Base-by-base conservation (phyloP, 2,888 invertebrate genomes). In the Galeruca laticollis region DNA sequence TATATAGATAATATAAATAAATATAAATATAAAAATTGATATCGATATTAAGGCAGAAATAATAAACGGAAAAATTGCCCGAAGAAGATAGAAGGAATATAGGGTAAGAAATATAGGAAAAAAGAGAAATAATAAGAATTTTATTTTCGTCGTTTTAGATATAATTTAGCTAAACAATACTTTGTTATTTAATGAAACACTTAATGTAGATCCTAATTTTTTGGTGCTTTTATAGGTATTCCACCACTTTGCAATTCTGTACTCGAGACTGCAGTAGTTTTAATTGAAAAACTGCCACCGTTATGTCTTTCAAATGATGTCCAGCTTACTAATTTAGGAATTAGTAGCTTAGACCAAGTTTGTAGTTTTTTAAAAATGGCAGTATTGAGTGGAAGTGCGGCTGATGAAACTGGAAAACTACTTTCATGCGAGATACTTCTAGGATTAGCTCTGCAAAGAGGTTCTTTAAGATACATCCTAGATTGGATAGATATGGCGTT, bases 401-500 rank as follows among this genome's bases (percentile, higher is more conserved):
- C 88, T 3, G 88, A 89, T 80, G 71, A 80, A 15, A 80, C 81
- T 67, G 87, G 86, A 9, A 85, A 85, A 76, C 76, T 84, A 15
- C 76, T 86, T 31, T 85, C 87, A 0, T 83, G 84, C 31, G 90
- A 90, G 82, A 82, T 90, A 61, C 83, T 90, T 73, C 80, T 90
- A 51, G 86, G 87, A 5, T 78, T 91, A 49, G 88, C 89, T 13
- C 82, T 89, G 35, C 90, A 90, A 84, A 81, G 90, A 74, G 90
- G 90, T 18, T 89, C 89, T 11, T 84, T 90, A 20, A 82, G 88
- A 51, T 88, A 88, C 79, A 81, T 90, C 21, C 82, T 91, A 56
- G 89, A 90, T 77, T 91, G 90, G 90, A 87, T 90, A 57, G 88
- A 89, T 71, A 87, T 90, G 87, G 89, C 90, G 11, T 83, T 90